Conservation (phyloP, 2,888 invertebrate genomes). For the Amiota mariae region DNA sequence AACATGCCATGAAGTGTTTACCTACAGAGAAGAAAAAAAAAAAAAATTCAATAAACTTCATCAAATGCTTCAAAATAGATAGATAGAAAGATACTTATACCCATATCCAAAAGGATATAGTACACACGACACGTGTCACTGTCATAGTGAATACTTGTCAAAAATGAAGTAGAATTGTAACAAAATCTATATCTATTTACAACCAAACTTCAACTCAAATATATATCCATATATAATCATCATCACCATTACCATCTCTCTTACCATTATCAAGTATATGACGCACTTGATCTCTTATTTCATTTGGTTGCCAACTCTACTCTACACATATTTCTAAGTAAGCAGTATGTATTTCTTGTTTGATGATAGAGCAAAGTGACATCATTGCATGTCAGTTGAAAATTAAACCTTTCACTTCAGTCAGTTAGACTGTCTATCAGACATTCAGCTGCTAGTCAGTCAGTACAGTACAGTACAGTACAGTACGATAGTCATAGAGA, state of each 20-base stretch:
- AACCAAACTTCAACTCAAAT: constrained; percentile 46
- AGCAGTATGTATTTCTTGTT: neutral
- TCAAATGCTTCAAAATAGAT: neutral
- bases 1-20: constrained; percentile 3
- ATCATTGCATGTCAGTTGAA: constrained; percentile 14
- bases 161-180: constrained; percentile 49
- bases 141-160: constrained; percentile 49
- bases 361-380: neutral
- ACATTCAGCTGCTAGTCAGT: too few species aligned
- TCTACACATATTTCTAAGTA: neutral
- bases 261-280: neutral
- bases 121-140: constrained; percentile 43
- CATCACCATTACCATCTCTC: too few species aligned
- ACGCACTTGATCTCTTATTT: constrained; percentile 17
- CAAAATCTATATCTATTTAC: neutral
- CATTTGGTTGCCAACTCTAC: neutral
- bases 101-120: constrained; percentile 38
- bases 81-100: neutral
- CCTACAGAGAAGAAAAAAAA: neutral
- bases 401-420: constrained; percentile 22
- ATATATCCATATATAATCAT: neutral
- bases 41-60: constrained; percentile 28
- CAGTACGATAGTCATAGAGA: too few species aligned
- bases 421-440: too few species aligned
- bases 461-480: too few species aligned